Evolutionary conservation across 2,797 vertebrate genomes (phyloP).

Genomic region (Carduelis carduelis): DNA sequence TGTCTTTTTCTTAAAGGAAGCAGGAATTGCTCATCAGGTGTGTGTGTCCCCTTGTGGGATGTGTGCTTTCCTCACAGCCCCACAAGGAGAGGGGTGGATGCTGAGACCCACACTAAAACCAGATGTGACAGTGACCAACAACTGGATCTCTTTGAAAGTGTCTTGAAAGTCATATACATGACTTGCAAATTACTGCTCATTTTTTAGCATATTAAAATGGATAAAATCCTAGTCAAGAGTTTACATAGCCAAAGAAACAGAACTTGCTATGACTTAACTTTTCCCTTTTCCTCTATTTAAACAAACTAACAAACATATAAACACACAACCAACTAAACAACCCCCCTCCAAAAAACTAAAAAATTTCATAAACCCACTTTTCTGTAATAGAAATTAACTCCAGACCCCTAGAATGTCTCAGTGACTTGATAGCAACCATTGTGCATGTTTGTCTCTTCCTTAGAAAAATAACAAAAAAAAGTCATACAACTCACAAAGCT

Average conservation of each 20-base stretch:
- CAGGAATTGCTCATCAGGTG: neutral
- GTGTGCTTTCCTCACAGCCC: neutral
- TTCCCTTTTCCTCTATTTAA: neutral
- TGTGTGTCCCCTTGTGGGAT: neutral
- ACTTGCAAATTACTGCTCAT: neutral
- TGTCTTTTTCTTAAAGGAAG: neutral
- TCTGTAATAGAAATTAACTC: neutral
- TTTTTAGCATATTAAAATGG: neutral
- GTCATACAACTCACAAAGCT: neutral
- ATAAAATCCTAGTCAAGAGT: neutral
- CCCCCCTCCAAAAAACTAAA: neutral
- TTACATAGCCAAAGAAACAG: neutral
- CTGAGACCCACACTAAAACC: neutral
- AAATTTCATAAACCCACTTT: neutral
- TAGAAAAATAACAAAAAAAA: neutral
- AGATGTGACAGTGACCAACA: neutral
- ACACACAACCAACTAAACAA: neutral
- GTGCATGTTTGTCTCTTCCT: neutral
- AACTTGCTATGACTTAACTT: neutral
- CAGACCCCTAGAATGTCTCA: neutral
- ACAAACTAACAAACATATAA: neutral
- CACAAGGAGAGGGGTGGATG: fast-evolving
- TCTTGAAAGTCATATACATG: neutral
- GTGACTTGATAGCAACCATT: neutral
- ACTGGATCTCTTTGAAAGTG: neutral